A percentile compares a stretch with the other conserved stretches of the same genome.
Evolutionary conservation across 2,113 vertebrate genomes (phyloP).

Genomic region (Tapirus terrestris): DNA sequence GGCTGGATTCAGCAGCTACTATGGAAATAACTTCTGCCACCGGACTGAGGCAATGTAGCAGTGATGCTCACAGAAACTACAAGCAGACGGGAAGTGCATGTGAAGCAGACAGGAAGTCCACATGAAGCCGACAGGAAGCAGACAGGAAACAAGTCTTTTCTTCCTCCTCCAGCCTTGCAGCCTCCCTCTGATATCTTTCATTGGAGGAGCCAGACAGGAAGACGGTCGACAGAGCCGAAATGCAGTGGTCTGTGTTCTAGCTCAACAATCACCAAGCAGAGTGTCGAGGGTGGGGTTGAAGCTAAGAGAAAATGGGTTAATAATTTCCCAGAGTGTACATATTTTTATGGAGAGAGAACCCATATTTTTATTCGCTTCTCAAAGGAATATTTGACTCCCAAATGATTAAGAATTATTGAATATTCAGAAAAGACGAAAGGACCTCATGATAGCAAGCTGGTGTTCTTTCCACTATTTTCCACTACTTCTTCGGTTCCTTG

Average conservation of each 20-base stretch:
- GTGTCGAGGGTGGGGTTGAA: not conserved
- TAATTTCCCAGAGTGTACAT: not conserved
- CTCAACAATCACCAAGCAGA: not conserved
- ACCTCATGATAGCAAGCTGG: not conserved
- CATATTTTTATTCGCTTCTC: not conserved
- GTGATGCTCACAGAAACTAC: not conserved
- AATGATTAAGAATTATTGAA: not conserved
- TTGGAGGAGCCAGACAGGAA: not conserved
- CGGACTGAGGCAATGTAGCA: not conserved
- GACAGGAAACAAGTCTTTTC: not conserved
- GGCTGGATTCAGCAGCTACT: not conserved
- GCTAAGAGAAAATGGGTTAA: not conserved
- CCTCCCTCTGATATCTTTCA: not conserved
- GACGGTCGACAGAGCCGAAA: not conserved
- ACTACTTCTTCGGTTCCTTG: not conserved
- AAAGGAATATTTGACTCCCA: not conserved
- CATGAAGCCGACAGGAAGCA: not conserved
- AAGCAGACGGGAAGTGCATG: not conserved
- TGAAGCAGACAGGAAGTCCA: not conserved
- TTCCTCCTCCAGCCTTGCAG: not conserved
- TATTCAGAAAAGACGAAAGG: not conserved
- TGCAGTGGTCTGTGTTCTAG: not conserved
- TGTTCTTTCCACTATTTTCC: not conserved
- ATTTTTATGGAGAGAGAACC: not conserved
- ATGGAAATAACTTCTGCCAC: not conserved